Evolutionary conservation across 2,888 invertebrate genomes (phyloP).

Genomic region (Dascillus cervinus): DNA sequence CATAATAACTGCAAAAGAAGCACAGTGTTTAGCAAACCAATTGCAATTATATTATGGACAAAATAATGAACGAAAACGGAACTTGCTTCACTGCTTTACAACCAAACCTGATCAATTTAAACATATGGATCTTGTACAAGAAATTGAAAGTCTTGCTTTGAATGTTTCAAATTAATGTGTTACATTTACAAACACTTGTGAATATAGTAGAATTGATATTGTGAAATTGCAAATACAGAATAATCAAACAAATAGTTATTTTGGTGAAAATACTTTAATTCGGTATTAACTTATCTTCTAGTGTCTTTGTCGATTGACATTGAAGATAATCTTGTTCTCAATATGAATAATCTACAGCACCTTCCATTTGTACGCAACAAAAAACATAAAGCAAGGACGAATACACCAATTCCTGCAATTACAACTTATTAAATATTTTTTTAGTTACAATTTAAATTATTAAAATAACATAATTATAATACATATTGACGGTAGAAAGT

Average conservation of each 20-base stretch:
- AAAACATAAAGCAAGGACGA: slow-evolving; percentile 11
- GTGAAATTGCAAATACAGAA: slow-evolving; percentile 2
- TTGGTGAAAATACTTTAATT: background rate
- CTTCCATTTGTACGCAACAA: slow-evolving; percentile 12
- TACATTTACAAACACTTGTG: no score
- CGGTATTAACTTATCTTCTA: background rate
- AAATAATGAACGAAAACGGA: slow-evolving; percentile 52
- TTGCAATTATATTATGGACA: slow-evolving; percentile 76
- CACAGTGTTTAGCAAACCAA: slow-evolving; percentile 79
- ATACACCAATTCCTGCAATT: slow-evolving; percentile 11
- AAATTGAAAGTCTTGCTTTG: slow-evolving; percentile 58
- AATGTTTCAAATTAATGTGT: slow-evolving; percentile 32
- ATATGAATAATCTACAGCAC: slow-evolving; percentile 13
- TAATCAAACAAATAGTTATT: no score
- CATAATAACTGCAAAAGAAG: slow-evolving; percentile 67
- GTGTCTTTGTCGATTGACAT: background rate
- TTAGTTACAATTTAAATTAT: no score
- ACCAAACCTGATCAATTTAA: slow-evolving; percentile 66
- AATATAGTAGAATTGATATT: slow-evolving; percentile 8
- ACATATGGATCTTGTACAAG: slow-evolving; percentile 71
- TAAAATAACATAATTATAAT: no score
- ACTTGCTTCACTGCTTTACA: slow-evolving; percentile 62
- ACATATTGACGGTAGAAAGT: no score
- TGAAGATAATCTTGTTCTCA: no score
- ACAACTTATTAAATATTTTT: background rate